Conservation (phyloP, 2,113 vertebrate species). For the Xiphorhynchus elegans region DNA sequence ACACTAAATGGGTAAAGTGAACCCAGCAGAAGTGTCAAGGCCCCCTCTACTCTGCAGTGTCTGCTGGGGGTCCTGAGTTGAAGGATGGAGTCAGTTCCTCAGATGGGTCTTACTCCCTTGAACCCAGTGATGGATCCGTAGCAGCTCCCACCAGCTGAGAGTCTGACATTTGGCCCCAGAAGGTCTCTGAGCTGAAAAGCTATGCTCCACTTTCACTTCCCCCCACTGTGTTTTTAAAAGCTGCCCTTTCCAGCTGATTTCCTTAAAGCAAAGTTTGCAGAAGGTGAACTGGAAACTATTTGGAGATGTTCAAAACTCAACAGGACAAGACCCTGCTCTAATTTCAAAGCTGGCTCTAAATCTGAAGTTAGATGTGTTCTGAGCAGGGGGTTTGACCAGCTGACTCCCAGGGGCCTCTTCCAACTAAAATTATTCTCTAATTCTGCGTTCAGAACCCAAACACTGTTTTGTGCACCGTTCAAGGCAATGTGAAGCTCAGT, state of each 20-base stretch:
- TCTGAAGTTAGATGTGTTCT: background rate
- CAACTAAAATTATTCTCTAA: background rate
- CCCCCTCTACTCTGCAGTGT: background rate
- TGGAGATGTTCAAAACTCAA: background rate
- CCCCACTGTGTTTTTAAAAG: background rate
- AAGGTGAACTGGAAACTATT: background rate
- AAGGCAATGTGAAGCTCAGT: fast-evolving
- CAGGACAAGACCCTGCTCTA: background rate
- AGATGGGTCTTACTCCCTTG: background rate
- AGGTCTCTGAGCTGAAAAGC: background rate
- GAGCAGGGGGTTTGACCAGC: background rate
- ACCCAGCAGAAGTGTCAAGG: background rate
- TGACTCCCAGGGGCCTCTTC: background rate
- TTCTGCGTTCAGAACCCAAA: background rate
- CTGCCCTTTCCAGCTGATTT: background rate
- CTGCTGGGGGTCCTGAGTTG: background rate
- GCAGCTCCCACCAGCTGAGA: background rate
- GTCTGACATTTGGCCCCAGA: background rate
- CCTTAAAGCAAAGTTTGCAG: background rate
- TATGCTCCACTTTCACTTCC: background rate
- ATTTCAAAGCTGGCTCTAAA: background rate
- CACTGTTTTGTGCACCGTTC: background rate
- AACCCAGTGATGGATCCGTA: background rate
- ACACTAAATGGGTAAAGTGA: background rate
- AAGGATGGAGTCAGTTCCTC: background rate